Evolutionary conservation across 2,113 vertebrate genomes (phyloP).

Genomic region (Pheucticus melanocephalus): DNA sequence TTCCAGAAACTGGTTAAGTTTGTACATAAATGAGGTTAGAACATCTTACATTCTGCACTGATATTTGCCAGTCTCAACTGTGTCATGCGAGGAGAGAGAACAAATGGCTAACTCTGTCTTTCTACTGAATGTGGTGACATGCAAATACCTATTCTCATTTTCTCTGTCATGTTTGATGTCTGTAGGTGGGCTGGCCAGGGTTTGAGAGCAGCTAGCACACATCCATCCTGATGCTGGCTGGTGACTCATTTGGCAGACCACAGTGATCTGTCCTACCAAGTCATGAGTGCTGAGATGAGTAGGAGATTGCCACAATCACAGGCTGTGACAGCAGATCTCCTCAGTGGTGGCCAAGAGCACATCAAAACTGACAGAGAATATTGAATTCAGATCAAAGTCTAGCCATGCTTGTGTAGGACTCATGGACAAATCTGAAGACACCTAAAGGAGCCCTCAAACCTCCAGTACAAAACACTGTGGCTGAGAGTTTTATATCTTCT

Average conservation of each 20-base stretch:
- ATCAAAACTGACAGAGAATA: neutral
- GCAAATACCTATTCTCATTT: neutral
- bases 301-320: neutral
- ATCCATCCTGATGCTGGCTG: neutral
- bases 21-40: neutral
- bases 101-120: neutral
- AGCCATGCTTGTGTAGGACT: neutral
- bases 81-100: neutral
- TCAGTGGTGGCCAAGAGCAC: neutral
- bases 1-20: too few species aligned
- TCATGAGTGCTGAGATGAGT: neutral
- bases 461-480: neutral
- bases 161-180: neutral
- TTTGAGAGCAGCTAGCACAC: neutral
- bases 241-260: neutral
- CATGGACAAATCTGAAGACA: neutral
- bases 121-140: neutral
- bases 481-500: neutral
- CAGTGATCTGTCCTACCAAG: neutral
- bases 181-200: neutral
- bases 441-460: neutral
- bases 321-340: neutral
- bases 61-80: neutral
- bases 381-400: neutral
- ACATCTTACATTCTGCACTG: neutral